Evolutionary conservation across 2,113 vertebrate species (phyloP).

Genomic region (Prunella himalayana): DNA sequence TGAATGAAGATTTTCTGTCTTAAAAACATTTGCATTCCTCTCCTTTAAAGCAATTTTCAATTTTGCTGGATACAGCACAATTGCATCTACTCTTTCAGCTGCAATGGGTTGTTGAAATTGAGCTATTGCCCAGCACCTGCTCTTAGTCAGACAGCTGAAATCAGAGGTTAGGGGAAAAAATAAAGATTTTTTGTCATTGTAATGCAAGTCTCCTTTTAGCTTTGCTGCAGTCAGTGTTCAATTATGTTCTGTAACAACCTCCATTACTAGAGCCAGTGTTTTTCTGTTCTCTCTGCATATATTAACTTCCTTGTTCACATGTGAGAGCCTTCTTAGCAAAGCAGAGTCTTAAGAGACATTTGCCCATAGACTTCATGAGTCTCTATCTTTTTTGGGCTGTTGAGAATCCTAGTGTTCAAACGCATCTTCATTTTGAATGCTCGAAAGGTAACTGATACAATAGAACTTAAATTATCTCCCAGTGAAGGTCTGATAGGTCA

Average conservation of each 20-base stretch:
- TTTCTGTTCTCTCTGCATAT: slow-evolving; percentile 31
- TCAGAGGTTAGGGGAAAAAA: slow-evolving; percentile 53
- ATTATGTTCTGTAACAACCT: slow-evolving; percentile 51
- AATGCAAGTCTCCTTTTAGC: slow-evolving; percentile 65
- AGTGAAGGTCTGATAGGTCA: neutral
- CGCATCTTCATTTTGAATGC: neutral
- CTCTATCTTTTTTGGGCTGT: neutral
- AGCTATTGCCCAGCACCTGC: slow-evolving; percentile 61
- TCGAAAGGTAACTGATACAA: neutral
- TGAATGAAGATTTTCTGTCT: slow-evolving; percentile 44
- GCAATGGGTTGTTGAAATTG: slow-evolving; percentile 47
- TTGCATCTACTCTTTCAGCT: slow-evolving; percentile 55
- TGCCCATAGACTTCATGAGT: neutral
- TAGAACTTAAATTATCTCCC: neutral
- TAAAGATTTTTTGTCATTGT: slow-evolving; percentile 62
- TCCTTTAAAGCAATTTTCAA: slow-evolving; percentile 42
- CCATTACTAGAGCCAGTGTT: slow-evolving; percentile 39
- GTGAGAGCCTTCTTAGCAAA: neutral
- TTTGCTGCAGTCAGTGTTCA: slow-evolving; percentile 64
- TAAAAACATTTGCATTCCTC: slow-evolving; percentile 39
- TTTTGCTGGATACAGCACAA: slow-evolving; percentile 59
- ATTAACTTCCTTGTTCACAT: slow-evolving; percentile 25
- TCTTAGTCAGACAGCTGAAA: slow-evolving; percentile 64
- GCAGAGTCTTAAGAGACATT: neutral
- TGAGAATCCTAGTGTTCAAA: neutral